Evolutionary conservation across 1,140 invertebrate species (phyloP), one percentile per base, ranked within the genome.

Genomic region (Hetaerina americana): DNA sequence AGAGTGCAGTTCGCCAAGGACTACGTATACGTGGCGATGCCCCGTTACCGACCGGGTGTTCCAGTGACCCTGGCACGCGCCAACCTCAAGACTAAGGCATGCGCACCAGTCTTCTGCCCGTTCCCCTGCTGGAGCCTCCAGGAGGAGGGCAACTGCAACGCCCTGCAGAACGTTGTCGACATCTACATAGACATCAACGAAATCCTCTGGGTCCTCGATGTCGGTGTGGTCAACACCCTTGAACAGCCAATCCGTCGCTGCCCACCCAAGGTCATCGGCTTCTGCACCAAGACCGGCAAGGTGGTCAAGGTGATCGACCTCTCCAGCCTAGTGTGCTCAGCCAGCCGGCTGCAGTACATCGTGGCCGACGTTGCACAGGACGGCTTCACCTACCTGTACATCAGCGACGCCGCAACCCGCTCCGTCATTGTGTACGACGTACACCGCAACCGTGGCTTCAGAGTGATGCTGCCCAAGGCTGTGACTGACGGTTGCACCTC

Each of bases 361-460:
- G 79, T 84, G 0, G 82, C 87, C 0, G 87, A 88, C 74, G 85
- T 86, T 73, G 77, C 79, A 0, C 70, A 81, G 5, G 82, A 82
- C 27, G 84, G 69, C 5, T 18, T 12, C 5, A 70, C 29, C 8
- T 87, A 84, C 72, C 78, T 87, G 12, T 89, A 88, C 75, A 81
- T 89, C 0, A 85, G 84, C 26, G 88, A 89, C 79, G 87, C 87
- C 0, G 85, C 85, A 0, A 82, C 83, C 15, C 78, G 85, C 22
- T 84, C 87, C 0, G 85, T 89, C 26, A 78, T 89, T 10, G 87
- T 89, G 0, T 88, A 85, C 73, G 87, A 89, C 74, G 82, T 88
- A 0, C 81, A 81, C 25, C 82, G 81, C 1, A 81, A 81, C 75
- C 82, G 80, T 15, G 86, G 87, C 5, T 84, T 82, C 73, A 78